Evolutionary conservation across 2,797 vertebrate species (phyloP).

Genomic region (Hapalemur alaotrensis): DNA sequence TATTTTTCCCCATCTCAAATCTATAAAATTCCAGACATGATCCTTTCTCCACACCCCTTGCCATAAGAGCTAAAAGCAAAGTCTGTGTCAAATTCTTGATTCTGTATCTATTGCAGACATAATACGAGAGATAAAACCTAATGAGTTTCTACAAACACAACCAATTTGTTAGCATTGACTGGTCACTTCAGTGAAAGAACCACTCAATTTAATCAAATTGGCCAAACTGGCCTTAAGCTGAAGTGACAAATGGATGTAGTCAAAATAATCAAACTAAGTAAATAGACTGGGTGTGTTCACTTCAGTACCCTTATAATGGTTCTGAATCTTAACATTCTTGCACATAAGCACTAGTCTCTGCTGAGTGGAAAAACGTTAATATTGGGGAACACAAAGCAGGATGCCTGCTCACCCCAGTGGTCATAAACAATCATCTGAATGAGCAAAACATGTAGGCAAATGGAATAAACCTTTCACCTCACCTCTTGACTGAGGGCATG

Average conservation of each 20-base stretch:
- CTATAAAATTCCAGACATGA: slow-evolving; percentile 49
- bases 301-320: slow-evolving; percentile 27
- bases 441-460: slow-evolving; percentile 51
- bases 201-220: slow-evolving; percentile 78
- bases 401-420: not conserved
- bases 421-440: slow-evolving; percentile 61
- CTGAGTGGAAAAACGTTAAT: slow-evolving; percentile 2
- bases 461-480: not conserved
- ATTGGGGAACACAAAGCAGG: not conserved
- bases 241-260: slow-evolving; percentile 75
- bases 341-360: not conserved
- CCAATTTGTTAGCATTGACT: slow-evolving; percentile 75
- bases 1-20: slow-evolving; percentile 49
- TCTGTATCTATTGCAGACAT: slow-evolving; percentile 62
- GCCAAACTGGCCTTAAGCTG: slow-evolving; percentile 71
- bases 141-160: slow-evolving; percentile 74
- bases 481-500: slow-evolving; percentile 65
- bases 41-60: not conserved
- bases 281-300: slow-evolving; percentile 59
- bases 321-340: slow-evolving; percentile 52
- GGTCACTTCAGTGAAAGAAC: slow-evolving; percentile 70
- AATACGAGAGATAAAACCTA: slow-evolving; percentile 72
- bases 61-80: slow-evolving; percentile 51
- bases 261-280: slow-evolving; percentile 75
- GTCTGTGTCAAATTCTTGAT: slow-evolving; percentile 60